Percentiles rank a stretch among this genome's conserved stretches.
Evolutionary conservation across 1,140 invertebrate species (phyloP).

Genomic region (Drosophila orena): DNA sequence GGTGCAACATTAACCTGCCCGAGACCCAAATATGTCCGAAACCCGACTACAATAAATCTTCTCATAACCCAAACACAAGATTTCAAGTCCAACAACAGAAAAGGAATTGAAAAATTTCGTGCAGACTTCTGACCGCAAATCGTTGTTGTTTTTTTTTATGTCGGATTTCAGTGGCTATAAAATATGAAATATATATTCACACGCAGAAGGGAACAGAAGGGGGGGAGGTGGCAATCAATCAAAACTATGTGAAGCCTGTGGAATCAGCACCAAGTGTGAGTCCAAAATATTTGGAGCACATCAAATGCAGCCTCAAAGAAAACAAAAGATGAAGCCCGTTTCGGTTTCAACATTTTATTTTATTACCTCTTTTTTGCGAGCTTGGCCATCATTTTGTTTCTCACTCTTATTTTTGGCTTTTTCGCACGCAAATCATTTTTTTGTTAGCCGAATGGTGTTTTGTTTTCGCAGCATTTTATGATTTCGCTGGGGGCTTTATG

Average conservation of each 20-base stretch:
- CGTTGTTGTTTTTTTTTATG: slow-evolving; percentile 25
- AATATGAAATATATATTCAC: slow-evolving; percentile 82
- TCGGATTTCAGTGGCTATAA: slow-evolving; percentile 54
- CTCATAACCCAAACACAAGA: slow-evolving; percentile 34
- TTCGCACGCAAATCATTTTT: slow-evolving; percentile 77
- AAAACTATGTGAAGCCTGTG: slow-evolving; percentile 67
- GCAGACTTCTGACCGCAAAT: slow-evolving; percentile 73
- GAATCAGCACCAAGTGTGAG: slow-evolving; percentile 69
- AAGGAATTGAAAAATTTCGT: slow-evolving; percentile 69
- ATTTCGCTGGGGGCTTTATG: slow-evolving; percentile 49
- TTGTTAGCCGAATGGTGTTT: slow-evolving; percentile 12
- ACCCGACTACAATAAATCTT: slow-evolving; percentile 67
- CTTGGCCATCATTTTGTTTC: slow-evolving; percentile 19
- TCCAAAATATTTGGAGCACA: slow-evolving; percentile 76
- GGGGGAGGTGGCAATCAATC: slow-evolving; percentile 77
- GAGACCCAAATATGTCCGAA: slow-evolving; percentile 57
- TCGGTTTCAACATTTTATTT: slow-evolving; percentile 18
- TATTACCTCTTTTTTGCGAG: slow-evolving; percentile 33
- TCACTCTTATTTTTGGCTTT: slow-evolving; percentile 49
- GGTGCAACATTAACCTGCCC: slow-evolving; percentile 14
- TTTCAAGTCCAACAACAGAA: slow-evolving; percentile 17
- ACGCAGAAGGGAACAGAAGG: slow-evolving; percentile 42
- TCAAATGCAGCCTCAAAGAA: slow-evolving; percentile 66
- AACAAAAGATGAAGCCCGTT: slow-evolving; percentile 33
- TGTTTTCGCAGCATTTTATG: slow-evolving; percentile 36